Percentiles rank a stretch among this genome's conserved stretches.
Evolutionary conservation across 2,888 invertebrate species (phyloP).

Genomic region (Coleophora deauratella): DNA sequence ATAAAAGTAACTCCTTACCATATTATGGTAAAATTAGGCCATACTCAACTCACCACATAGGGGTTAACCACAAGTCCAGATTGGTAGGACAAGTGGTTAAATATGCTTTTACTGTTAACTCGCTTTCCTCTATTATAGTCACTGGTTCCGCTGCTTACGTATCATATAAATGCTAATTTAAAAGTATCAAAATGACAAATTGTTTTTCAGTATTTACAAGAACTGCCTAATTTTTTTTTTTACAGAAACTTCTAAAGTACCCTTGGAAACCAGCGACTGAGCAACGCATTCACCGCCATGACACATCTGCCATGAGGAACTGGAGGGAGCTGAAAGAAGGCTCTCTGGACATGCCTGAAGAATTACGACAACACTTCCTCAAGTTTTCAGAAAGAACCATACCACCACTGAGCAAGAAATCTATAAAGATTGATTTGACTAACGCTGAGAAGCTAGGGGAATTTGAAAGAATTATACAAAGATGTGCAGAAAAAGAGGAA

Average conservation of each 20-base stretch:
- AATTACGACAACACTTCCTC: conserved; percentile 73
- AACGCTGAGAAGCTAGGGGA: conserved; percentile 48
- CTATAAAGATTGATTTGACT: conserved; percentile 46
- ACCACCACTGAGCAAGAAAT: conserved; percentile 47
- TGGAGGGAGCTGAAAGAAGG: conserved; percentile 79
- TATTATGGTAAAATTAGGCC: no score
- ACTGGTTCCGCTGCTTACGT: no score
- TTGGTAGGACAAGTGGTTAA: no score
- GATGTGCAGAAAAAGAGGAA: conserved; percentile 41
- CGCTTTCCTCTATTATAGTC: no score
- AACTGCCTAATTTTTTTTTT: conserved; percentile 8
- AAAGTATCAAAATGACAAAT: no score
- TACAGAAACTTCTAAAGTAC: conserved; percentile 77
- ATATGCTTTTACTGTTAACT: no score
- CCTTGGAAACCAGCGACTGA: conserved; percentile 77
- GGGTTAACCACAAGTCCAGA: no score
- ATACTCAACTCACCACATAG: no score
- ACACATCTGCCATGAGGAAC: conserved; percentile 78
- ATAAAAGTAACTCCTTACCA: no score
- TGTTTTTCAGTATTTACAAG: no score
- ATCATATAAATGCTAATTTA: no score
- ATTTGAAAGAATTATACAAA: conserved; percentile 62
- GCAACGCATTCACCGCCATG: conserved; percentile 77
- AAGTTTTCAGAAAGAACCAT: conserved; percentile 78
- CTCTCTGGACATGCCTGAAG: conserved; percentile 56